phyloP scores from a whole-genome alignment of 2,888 invertebrate species.

The Geophilus truncorum region DNA sequence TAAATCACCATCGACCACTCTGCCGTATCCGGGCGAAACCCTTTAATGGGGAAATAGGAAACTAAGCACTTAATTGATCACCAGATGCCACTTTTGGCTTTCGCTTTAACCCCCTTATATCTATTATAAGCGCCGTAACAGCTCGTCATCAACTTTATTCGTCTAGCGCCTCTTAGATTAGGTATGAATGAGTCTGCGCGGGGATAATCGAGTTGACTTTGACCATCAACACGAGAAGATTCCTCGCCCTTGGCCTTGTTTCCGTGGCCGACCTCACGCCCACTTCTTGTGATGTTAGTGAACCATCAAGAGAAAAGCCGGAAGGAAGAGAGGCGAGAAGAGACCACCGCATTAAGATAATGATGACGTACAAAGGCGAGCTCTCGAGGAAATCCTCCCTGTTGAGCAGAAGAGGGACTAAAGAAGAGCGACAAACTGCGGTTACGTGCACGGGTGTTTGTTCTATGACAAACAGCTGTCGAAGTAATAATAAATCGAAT shows the following conservation, averaged over 20 bases:
- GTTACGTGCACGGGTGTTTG: too few relatives aligned
- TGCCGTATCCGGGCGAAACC: too few relatives aligned
- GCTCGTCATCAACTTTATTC: background rate
- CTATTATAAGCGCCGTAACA: too few relatives aligned
- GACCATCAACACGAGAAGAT: background rate
- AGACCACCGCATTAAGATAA: conserved; percentile 25
- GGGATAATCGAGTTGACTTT: background rate
- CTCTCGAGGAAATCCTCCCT: background rate
- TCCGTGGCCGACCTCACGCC: conserved; percentile 13
- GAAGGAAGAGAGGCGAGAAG: conserved; percentile 14
- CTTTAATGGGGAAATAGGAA: background rate
- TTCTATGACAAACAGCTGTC: too few relatives aligned
- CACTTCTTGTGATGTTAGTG: background rate
- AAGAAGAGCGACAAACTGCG: background rate
- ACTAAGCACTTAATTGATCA: background rate
- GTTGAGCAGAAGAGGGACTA: background rate
- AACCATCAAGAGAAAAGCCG: conserved; percentile 22
- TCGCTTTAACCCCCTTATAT: background rate
- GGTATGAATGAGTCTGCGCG: too few relatives aligned
- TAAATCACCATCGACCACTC: background rate
- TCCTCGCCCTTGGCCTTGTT: conserved; percentile 25
- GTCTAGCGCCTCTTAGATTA: background rate
- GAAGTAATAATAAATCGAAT: background rate
- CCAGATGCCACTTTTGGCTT: background rate
- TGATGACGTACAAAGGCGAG: conserved; percentile 24